Evolutionary conservation across 2,797 vertebrate species (phyloP).

Genomic region (Sebastes matsubarae): DNA sequence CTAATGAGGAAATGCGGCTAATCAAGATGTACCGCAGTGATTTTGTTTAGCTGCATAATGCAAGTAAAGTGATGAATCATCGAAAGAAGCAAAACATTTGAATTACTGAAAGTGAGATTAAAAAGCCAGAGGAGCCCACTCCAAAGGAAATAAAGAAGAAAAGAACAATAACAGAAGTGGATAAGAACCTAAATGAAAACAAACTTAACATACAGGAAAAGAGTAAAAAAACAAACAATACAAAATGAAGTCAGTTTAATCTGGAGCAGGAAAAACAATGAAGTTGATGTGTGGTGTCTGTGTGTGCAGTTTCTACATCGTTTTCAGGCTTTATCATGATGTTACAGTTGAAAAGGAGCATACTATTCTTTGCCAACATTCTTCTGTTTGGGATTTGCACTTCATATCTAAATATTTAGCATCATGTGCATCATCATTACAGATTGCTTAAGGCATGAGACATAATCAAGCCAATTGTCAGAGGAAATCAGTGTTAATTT

Average conservation of each 20-base stretch:
- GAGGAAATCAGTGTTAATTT: neutral
- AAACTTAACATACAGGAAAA: neutral
- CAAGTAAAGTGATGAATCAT: neutral
- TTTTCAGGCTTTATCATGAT: neutral
- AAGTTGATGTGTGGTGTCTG: neutral
- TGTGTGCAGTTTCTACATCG: neutral
- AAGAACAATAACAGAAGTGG: neutral
- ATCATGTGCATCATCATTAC: neutral
- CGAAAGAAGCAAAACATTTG: neutral
- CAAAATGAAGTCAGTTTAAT: neutral
- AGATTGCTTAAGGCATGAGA: neutral
- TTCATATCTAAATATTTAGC: neutral
- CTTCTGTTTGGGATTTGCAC: neutral
- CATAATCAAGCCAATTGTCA: neutral
- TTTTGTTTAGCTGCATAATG: neutral
- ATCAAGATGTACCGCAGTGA: neutral
- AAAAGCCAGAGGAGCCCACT: neutral
- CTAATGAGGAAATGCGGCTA: conserved; percentile 12
- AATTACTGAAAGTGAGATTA: conserved; percentile 7
- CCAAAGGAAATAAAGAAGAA: neutral
- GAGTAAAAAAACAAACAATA: neutral
- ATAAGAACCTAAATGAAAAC: neutral
- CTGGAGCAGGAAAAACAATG: neutral
- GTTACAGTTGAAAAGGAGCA: neutral
- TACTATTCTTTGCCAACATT: neutral